Evolutionary conservation across 2,797 vertebrate species (phyloP).

Genomic region (Parauchenoglanis ngamensis): DNA sequence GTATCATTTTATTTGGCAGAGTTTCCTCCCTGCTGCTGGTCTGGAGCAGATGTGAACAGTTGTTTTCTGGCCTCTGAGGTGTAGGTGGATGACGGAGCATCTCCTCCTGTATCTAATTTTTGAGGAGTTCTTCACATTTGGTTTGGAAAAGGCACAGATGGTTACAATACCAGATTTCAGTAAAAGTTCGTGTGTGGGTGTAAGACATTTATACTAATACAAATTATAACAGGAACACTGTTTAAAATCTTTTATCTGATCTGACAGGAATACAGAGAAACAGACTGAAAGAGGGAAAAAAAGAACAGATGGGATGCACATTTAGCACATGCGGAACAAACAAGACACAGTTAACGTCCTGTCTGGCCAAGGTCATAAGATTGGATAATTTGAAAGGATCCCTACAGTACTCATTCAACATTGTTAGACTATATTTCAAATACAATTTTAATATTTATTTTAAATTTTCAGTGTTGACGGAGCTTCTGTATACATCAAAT

Average conservation of each 20-base stretch:
- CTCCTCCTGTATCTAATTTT: background rate
- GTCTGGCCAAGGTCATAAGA: constrained; percentile 1
- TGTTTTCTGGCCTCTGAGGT: constrained; percentile 11
- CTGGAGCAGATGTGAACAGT: background rate
- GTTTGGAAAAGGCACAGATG: constrained; percentile 22
- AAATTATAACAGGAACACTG: background rate
- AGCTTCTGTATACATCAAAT: background rate
- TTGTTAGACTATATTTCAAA: background rate
- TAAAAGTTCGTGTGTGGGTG: background rate
- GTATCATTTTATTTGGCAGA: background rate
- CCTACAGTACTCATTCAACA: background rate
- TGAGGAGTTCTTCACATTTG: constrained; percentile 23
- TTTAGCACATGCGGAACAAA: constrained; percentile 10
- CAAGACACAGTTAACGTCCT: background rate
- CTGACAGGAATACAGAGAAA: background rate
- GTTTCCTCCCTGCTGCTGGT: background rate
- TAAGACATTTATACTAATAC: constrained; percentile 4
- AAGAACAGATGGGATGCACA: constrained; percentile 7
- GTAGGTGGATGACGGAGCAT: constrained; percentile 42
- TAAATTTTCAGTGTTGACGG: background rate
- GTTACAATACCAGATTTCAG: background rate
- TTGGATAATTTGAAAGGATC: background rate
- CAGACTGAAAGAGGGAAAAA: background rate
- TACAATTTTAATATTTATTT: background rate
- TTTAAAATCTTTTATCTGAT: background rate